Evolutionary conservation across 2,888 invertebrate genomes (phyloP), one percentile per base, ranked within the genome.

Genomic region (Unio delphinus): DNA sequence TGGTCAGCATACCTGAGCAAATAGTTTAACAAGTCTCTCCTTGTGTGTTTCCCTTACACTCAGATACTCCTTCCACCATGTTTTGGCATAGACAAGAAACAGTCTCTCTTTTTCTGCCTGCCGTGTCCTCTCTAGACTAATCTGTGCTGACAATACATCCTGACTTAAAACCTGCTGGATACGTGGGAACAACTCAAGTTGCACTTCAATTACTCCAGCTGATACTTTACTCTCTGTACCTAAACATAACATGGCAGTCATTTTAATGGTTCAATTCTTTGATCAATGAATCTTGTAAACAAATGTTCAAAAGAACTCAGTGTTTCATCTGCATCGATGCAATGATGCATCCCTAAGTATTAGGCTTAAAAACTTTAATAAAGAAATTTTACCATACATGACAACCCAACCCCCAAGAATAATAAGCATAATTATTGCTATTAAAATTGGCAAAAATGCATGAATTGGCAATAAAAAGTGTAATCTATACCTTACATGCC

Each of bases 41-140:
- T 83, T 86, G 67, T 90, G 88, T 18, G 78, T 70, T 15, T 84
- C 83, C 34, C 89, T 68, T 57, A 90, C 89, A 73, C 89, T 87
- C 3, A 89, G 80, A 72, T 84, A 90, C 65, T 90, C 90, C 72
- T 88, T 87, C 90, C 90, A 90, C 90, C 90, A 90, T 74, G 89
- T 89, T 70, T 89, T 90, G 62, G 90, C 89, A 74, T 90, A 90
- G 8, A 89, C 88, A 17, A 90, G 83, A 73, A 90, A 90, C n/a
- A 89, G 78, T 6, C 90, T 71, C 72, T 90, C 90, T 66, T 85
- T 78, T 73, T 90, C 89, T 1, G 89, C 86, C 73, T 87, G 87
- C 23, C 83, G 71, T n/a, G 77, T 80, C 54, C 82, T 76, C 79
- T 90, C 89, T 69, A 88, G 72, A 68, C 79, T 83, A n/a, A 88